phyloP scores from a whole-genome alignment of 2,113 vertebrate genomes.

The Cyanoramphus novaezelandiae region DNA sequence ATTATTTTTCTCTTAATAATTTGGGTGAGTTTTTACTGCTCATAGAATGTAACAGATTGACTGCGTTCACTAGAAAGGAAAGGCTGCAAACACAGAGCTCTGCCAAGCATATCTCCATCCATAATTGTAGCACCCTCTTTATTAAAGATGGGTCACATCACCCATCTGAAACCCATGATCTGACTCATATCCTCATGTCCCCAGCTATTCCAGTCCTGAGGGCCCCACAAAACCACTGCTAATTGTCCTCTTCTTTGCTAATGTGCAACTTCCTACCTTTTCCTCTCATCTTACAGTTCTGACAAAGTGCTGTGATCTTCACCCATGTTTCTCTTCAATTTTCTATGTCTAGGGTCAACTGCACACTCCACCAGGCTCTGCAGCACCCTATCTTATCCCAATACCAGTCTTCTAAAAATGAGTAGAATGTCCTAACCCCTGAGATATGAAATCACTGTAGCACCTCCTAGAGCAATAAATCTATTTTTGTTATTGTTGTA shows the following conservation, averaged over 20 bases:
- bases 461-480: neutral
- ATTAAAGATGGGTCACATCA: neutral
- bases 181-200: neutral
- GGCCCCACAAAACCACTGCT: neutral
- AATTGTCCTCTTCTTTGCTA: neutral
- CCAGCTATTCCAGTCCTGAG: neutral
- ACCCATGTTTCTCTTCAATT: neutral
- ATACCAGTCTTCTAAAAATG: neutral
- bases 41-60: constrained; percentile 36
- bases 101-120: neutral
- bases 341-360: neutral
- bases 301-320: neutral
- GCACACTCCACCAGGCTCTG: neutral
- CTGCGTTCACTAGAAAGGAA: neutral
- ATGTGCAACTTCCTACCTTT: neutral
- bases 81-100: neutral
- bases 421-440: neutral
- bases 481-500: neutral
- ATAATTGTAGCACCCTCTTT: neutral
- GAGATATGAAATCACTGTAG: neutral
- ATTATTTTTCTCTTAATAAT: constrained; percentile 43
- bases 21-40: constrained; percentile 8
- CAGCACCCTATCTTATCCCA: neutral
- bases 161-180: neutral
- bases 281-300: neutral